These are phyloP conservation scores for Drosophila macrospina DNA, from an alignment of 2,888 invertebrate species.

Conservation along the genomic window DNA sequence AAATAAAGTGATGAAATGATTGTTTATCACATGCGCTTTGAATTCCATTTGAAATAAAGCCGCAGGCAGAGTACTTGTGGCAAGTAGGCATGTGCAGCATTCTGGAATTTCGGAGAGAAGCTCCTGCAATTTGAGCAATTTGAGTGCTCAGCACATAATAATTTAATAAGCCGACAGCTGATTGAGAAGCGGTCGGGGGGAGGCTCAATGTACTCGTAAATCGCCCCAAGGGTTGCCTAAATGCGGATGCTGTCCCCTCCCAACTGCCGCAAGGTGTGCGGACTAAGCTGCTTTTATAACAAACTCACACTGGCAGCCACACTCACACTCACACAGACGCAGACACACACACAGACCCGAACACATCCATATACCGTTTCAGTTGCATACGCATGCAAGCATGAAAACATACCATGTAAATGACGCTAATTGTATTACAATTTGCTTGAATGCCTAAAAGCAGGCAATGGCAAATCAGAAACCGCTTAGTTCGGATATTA, in stretches of 20 bases:
- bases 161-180: conserved; percentile 76
- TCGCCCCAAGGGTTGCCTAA: background rate
- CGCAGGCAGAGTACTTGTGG: background rate
- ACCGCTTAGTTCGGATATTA: conserved; percentile 71
- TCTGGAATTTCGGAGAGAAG: conserved; percentile 8
- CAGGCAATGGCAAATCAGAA: conserved; percentile 72
- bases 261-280: conserved; percentile 39
- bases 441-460: conserved; percentile 76
- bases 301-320: conserved; percentile 11
- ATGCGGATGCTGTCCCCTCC: conserved; percentile 8
- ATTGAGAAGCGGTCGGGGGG: conserved; percentile 57
- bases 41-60: background rate
- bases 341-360: background rate
- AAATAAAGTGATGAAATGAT: no score
- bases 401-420: conserved; percentile 63
- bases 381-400: conserved; percentile 23
- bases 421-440: conserved; percentile 80
- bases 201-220: background rate
- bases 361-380: conserved; percentile 8
- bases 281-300: conserved; percentile 62
- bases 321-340: conserved; percentile 14
- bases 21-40: no score
- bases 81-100: conserved; percentile 10
- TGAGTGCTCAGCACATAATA: conserved; percentile 60
- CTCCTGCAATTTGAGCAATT: conserved; percentile 34